These are phyloP conservation scores for Holacanthella duospinosa DNA, from an alignment of 2,888 invertebrate species.

Conservation along the genomic window DNA sequence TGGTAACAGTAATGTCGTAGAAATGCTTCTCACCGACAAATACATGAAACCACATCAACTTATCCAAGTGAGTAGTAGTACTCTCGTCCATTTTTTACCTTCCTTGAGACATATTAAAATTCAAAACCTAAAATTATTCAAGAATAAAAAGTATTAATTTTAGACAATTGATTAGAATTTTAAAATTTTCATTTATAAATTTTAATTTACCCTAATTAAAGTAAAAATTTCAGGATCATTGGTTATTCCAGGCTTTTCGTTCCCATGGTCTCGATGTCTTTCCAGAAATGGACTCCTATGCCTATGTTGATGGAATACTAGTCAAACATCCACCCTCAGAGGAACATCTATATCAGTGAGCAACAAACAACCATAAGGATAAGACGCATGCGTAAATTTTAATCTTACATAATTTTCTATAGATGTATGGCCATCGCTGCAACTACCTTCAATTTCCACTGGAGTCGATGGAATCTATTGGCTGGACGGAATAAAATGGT, in stretches of 20 bases:
- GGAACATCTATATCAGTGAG: conserved; percentile 49
- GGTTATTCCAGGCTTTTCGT: conserved; percentile 44
- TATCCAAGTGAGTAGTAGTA: conserved; percentile 50
- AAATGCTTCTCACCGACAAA: conserved; percentile 47
- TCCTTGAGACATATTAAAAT: too few species aligned
- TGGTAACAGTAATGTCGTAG: conserved; percentile 51
- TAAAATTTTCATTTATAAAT: background rate
- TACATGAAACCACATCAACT: conserved; percentile 53
- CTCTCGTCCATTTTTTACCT: too few species aligned
- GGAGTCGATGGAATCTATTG: conserved; percentile 60
- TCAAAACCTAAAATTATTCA: background rate
- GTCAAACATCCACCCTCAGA: conserved; percentile 57
- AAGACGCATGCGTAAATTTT: background rate
- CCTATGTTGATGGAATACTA: conserved; percentile 51
- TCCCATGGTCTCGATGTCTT: conserved; percentile 69
- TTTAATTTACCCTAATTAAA: background rate
- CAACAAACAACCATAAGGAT: background rate
- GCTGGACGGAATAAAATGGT: conserved; percentile 54
- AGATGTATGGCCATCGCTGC: conserved; percentile 65
- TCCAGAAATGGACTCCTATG: conserved; percentile 56
- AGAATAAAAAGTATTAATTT: too few species aligned
- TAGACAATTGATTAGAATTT: background rate
- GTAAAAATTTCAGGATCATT: background rate
- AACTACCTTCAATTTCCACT: conserved; percentile 64
- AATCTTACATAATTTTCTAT: conserved; percentile 43